Conservation (phyloP, 2,797 vertebrate genomes). For the Gymnothorax reevesii region DNA sequence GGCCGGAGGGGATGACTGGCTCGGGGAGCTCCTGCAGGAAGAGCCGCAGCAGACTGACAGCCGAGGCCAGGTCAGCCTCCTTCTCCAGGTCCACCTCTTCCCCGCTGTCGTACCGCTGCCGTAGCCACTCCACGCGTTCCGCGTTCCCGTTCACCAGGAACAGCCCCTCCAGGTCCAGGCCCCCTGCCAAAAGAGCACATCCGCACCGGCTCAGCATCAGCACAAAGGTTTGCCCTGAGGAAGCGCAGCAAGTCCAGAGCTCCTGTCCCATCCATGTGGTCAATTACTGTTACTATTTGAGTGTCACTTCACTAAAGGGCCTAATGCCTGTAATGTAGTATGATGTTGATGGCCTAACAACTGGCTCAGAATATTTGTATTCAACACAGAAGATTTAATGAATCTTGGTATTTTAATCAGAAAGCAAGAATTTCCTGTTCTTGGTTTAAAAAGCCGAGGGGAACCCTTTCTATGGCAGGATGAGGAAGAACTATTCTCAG, state of each 20-base stretch:
- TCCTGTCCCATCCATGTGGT: no score
- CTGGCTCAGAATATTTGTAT: no score
- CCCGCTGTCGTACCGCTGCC: conserved; percentile 90
- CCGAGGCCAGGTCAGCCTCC: conserved; percentile 94
- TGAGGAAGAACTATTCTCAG: not conserved
- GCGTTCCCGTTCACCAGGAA: conserved; percentile 97
- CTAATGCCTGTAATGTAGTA: no score
- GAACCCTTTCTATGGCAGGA: not conserved
- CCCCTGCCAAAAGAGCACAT: conserved; percentile 67
- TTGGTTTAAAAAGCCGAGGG: not conserved
- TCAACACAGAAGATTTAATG: no score
- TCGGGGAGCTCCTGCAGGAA: conserved; percentile 98
- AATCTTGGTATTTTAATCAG: no score
- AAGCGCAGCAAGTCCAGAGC: not conserved
- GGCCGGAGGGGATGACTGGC: conserved; percentile 86
- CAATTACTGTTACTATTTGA: no score
- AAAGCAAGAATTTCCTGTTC: no score
- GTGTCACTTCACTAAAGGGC: no score
- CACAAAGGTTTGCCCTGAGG: not conserved
- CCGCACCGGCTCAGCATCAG: not conserved
- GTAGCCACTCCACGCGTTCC: conserved; percentile 95
- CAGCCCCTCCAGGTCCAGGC: conserved; percentile 93
- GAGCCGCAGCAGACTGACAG: conserved; percentile 94
- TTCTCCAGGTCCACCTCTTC: conserved; percentile 95
- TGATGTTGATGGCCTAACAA: no score